Conservation (phyloP, 2,113 vertebrate genomes). For the Myrmecophaga tridactyla region DNA sequence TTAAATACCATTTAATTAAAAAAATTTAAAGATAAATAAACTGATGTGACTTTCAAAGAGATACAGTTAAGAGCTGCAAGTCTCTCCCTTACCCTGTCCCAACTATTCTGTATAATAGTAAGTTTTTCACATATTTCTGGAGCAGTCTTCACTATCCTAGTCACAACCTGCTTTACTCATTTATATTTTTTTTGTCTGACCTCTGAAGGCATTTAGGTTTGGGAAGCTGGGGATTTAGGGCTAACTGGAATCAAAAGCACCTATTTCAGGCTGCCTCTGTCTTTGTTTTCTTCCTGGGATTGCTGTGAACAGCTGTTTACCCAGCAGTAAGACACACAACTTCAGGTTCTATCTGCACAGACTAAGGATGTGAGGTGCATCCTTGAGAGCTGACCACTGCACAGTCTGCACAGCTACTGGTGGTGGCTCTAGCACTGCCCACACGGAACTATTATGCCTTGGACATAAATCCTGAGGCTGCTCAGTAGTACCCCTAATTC, state of each 20-base stretch:
- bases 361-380: not conserved
- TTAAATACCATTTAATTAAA: not conserved
- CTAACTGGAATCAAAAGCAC: not conserved
- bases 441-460: not conserved
- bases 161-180: not conserved
- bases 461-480: not conserved
- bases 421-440: not conserved
- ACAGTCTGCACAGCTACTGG: not conserved
- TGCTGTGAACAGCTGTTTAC: not conserved
- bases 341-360: not conserved
- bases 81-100: not conserved
- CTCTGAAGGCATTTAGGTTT: not conserved
- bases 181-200: not conserved
- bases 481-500: not conserved
- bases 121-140: conserved; percentile 21
- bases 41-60: not conserved
- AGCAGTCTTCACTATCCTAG: not conserved
- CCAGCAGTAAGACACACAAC: not conserved
- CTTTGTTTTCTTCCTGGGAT: not conserved
- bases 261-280: not conserved
- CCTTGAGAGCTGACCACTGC: not conserved
- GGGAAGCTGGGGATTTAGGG: not conserved
- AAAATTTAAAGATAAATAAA: not conserved
- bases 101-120: not conserved
- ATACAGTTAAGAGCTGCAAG: not conserved